Evolutionary conservation across 2,797 vertebrate species (phyloP).

Genomic region (Peromyscus aztecus): DNA sequence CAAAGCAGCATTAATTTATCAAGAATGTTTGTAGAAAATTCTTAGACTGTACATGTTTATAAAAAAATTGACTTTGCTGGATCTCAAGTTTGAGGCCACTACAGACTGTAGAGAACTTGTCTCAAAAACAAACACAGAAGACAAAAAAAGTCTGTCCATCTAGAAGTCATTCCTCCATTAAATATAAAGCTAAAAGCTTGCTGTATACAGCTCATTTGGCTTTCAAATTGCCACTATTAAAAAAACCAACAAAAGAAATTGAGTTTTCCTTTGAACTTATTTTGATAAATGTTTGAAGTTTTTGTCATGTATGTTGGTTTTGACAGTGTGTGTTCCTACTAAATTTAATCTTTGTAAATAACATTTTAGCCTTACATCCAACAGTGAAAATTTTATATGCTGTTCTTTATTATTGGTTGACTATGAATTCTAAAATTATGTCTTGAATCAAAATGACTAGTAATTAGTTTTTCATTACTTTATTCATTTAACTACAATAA

Average conservation of each 20-base stretch:
- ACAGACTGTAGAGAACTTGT: background rate
- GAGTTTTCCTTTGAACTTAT: constrained; percentile 49
- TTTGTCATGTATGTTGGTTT: constrained; percentile 39
- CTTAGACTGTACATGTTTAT: constrained; percentile 22
- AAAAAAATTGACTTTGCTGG: background rate
- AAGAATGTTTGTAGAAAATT: constrained; percentile 19
- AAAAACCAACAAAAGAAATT: background rate
- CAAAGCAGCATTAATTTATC: constrained; percentile 49
- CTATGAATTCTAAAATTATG: constrained; percentile 41
- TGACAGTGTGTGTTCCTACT: constrained; percentile 17
- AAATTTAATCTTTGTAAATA: constrained; percentile 56
- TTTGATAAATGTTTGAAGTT: constrained; percentile 58
- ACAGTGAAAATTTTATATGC: constrained; percentile 18
- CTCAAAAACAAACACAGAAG: background rate
- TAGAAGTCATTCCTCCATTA: constrained; percentile 37
- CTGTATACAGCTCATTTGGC: constrained; percentile 17
- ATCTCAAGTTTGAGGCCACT: background rate
- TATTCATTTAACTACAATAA: constrained; percentile 30
- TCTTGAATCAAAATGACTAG: constrained; percentile 51
- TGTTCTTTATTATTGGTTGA: constrained; percentile 47
- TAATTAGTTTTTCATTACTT: constrained; percentile 26
- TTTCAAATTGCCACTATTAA: constrained; percentile 41
- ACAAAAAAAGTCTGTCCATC: background rate
- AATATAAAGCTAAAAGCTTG: constrained; percentile 54
- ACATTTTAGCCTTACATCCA: constrained; percentile 26